These are phyloP conservation scores for Schmidtea mediterranea DNA, from an alignment of 1,140 invertebrate genomes.

Conservation along the genomic window DNA sequence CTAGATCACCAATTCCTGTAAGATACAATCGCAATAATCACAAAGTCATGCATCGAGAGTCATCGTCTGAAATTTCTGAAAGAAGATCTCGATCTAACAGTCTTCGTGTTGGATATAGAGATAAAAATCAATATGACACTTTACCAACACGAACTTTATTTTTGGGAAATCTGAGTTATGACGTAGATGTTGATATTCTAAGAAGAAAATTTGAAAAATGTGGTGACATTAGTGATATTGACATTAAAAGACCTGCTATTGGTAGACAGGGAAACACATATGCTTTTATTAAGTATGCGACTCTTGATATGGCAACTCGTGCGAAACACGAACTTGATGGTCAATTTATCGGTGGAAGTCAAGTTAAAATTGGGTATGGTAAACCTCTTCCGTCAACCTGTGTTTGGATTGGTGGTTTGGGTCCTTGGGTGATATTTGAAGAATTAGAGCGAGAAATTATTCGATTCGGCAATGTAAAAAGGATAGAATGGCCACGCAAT, in stretches of 20 bases:
- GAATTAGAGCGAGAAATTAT: slow-evolving; percentile 72
- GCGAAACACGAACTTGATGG: slow-evolving; percentile 92
- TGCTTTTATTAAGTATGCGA: slow-evolving; percentile 80
- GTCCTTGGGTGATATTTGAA: slow-evolving; percentile 56
- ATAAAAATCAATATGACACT: slow-evolving; percentile 75
- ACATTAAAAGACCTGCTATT: slow-evolving; percentile 70
- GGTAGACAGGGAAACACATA: slow-evolving; percentile 55
- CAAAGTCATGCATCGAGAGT: no score
- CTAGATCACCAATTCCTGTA: no score
- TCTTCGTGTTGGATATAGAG: no score
- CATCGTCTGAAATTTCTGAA: no score
- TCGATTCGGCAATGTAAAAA: slow-evolving; percentile 82
- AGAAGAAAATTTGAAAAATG: slow-evolving; percentile 71
- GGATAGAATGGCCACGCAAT: slow-evolving; percentile 49
- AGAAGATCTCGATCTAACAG: no score
- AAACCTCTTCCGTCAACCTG: slow-evolving; percentile 81
- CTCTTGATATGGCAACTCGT: slow-evolving; percentile 53
- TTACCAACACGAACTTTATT: slow-evolving; percentile 78
- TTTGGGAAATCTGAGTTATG: slow-evolving; percentile 84
- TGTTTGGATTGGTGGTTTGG: slow-evolving; percentile 86
- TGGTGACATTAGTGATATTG: slow-evolving; percentile 83
- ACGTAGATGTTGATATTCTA: slow-evolving; percentile 74
- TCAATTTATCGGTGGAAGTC: slow-evolving; percentile 88
- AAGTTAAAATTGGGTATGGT: slow-evolving; percentile 94
- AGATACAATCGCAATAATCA: no score